Evolutionary conservation across 2,113 vertebrate genomes (phyloP), one percentile per base, ranked within the genome.

Genomic region (Otocyon megalotis): DNA sequence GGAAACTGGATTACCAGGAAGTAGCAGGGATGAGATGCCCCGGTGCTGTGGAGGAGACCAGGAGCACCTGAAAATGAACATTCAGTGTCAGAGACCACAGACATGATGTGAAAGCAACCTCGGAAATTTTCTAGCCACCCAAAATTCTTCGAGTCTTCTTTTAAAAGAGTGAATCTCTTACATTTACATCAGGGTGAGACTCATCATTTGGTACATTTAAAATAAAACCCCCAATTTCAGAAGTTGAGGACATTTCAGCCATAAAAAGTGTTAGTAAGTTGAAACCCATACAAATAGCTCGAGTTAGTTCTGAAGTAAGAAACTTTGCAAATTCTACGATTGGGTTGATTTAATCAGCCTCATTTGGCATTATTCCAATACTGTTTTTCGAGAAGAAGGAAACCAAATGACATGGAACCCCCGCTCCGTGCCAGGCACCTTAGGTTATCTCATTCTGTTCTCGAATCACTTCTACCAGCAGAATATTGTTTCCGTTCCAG

Each of bases 221-320:
- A 96, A 74, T 4, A 26, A 35, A 96, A 83, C 3, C 12, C 43
- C 32, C n/a, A 53, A 48, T 58, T 72, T 80, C 32, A 53, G 32
- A 53, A 65, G 4, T 50, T 80, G 19, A 88, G 79, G 11, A 37
- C 10, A 63, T 81, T 87, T 35, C 32, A 71, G 60, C 32, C 69
- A 72, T 48, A 62, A 22, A 50, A 91, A 93, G 26, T 67, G 1
- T 63, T 54, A 88, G 20, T 22, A 90, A 90, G 72, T 87, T 86
- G 86, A 82, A 94, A 56, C 56, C 22, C 72, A 48, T 13, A 53
- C 89, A 93, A 88, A 83, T 54, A 48, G 2, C n/a, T 35, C 80
- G 30, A 90, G 10, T 72, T 76, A 9, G 1, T 37, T 87, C 14
- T 83, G 62, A 95, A 92, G n/a, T 37, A 88, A 96, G n/a, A 94